phyloP scores from a whole-genome alignment of 2,113 vertebrate genomes.

The Neotragus pygmaeus region DNA sequence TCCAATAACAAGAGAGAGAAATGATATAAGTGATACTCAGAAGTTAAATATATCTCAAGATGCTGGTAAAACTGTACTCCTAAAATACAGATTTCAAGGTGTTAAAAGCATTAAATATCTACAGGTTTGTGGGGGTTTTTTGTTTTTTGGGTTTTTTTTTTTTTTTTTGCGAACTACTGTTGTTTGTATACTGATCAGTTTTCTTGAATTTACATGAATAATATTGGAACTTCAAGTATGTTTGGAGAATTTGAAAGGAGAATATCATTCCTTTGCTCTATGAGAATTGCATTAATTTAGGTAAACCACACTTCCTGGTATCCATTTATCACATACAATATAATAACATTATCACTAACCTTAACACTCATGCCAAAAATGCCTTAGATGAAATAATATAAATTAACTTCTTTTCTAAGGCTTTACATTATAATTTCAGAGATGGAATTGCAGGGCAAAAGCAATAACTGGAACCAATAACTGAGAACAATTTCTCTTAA shows the following conservation, averaged over 20 bases:
- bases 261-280: neutral
- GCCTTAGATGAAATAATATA: neutral
- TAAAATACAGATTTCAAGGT: neutral
- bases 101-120: neutral
- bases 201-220: neutral
- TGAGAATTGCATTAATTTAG: neutral
- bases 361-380: neutral
- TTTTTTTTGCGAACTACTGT: neutral
- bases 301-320: neutral
- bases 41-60: neutral
- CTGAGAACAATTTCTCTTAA: neutral
- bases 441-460: neutral
- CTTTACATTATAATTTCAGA: neutral
- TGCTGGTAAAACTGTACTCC: neutral
- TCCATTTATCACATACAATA: neutral
- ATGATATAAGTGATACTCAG: neutral
- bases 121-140: too few species aligned
- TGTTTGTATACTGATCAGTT: neutral
- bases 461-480: neutral
- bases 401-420: neutral
- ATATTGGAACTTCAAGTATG: neutral
- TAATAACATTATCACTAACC: neutral
- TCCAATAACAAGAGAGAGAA: neutral
- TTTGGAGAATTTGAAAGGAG: neutral
- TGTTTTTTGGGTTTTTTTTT: neutral